Conservation (phyloP, 2,888 invertebrate genomes). For the Andrena chrysosceles region DNA sequence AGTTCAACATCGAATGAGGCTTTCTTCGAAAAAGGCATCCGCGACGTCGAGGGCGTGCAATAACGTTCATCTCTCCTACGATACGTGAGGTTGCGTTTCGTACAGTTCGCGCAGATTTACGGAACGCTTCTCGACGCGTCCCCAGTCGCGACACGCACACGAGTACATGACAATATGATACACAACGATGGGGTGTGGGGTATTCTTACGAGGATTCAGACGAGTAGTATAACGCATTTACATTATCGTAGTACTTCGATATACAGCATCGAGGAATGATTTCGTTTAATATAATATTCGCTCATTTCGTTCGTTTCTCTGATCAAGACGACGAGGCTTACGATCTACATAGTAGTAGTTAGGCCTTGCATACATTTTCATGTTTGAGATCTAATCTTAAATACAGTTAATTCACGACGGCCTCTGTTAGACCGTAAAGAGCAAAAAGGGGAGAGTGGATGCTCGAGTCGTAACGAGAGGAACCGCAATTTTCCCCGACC, state of each 20-base stretch:
- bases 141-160: constrained; percentile 46
- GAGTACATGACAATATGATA: constrained; percentile 64
- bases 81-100: constrained; percentile 60
- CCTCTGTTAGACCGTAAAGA: constrained; percentile 67
- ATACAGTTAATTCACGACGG: constrained; percentile 74
- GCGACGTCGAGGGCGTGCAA: constrained; percentile 80
- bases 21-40: constrained; percentile 80
- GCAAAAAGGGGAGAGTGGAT: constrained; percentile 69
- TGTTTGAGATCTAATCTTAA: constrained; percentile 79
- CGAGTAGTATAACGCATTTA: constrained; percentile 81
- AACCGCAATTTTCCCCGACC: constrained; percentile 46
- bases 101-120: constrained; percentile 51
- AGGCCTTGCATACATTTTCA: constrained; percentile 80
- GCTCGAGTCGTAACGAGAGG: constrained; percentile 45
- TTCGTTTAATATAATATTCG: constrained; percentile 78
- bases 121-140: constrained; percentile 48
- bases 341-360: constrained; percentile 75
- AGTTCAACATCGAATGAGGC: constrained; percentile 84
- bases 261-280: constrained; percentile 84
- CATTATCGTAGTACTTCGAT: constrained; percentile 82
- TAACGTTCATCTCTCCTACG: constrained; percentile 51
- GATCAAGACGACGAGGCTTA: constrained; percentile 72
- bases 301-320: constrained; percentile 62
- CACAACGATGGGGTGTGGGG: constrained; percentile 73
- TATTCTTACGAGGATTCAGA: constrained; percentile 78